phyloP scores from a whole-genome alignment of 1,140 invertebrate species.

The Listronotus bonariensis region DNA sequence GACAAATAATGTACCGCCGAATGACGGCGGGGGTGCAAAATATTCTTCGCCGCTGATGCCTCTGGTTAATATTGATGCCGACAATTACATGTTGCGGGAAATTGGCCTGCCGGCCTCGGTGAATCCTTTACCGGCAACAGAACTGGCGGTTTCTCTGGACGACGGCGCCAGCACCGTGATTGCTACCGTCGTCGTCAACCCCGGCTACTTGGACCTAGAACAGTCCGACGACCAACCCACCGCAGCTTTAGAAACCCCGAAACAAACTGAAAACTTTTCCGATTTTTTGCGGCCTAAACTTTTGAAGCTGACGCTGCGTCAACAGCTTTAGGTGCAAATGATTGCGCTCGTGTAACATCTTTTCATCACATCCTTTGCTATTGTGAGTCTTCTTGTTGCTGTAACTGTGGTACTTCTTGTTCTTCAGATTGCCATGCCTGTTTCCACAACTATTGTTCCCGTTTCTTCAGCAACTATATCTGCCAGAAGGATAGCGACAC shows the following conservation, averaged over 20 bases:
- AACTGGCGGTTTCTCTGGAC: slow-evolving; percentile 52
- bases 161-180: slow-evolving; percentile 21
- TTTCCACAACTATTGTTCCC: slow-evolving; percentile 67
- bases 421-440: slow-evolving; percentile 69
- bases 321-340: slow-evolving; percentile 34
- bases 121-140: slow-evolving; percentile 34
- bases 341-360: slow-evolving; percentile 60
- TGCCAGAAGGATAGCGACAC: slow-evolving; percentile 64
- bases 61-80: slow-evolving; percentile 59
- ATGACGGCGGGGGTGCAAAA: slow-evolving; percentile 38
- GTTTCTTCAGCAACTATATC: slow-evolving; percentile 60
- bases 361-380: slow-evolving; percentile 62
- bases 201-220: slow-evolving; percentile 10
- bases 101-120: slow-evolving; percentile 47
- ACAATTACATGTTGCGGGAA: slow-evolving; percentile 67
- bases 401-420: slow-evolving; percentile 66
- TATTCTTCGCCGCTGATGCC: slow-evolving; percentile 36
- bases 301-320: slow-evolving; percentile 11
- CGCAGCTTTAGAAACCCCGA: neutral
- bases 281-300: slow-evolving; percentile 31
- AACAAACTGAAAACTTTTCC: neutral
- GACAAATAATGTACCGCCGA: slow-evolving; percentile 44
- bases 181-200: slow-evolving; percentile 17
- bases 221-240: slow-evolving; percentile 21
- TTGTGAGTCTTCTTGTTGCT: slow-evolving; percentile 62